Conservation (phyloP, 1,140 invertebrate species). For the Hycleus cichorii region DNA sequence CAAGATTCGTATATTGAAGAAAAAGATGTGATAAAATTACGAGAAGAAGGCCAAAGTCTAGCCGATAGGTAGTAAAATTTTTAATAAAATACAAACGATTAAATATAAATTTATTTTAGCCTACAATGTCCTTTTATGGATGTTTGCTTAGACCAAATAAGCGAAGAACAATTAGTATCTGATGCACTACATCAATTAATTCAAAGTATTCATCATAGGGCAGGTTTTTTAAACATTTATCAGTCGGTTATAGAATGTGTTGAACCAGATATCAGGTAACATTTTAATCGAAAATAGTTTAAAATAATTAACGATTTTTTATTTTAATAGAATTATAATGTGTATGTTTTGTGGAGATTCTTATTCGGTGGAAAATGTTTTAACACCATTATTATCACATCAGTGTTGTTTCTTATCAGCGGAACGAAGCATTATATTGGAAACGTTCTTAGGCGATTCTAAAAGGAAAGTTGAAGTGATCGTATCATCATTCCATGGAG, state of each 20-base stretch:
- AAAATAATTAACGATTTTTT: neutral
- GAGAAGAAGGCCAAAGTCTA: slow-evolving; percentile 83
- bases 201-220: slow-evolving; percentile 64
- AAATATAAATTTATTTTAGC: neutral
- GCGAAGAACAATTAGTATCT: slow-evolving; percentile 56
- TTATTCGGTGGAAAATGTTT: slow-evolving; percentile 81
- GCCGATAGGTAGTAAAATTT: slow-evolving; percentile 55
- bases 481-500: slow-evolving; percentile 91
- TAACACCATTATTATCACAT: slow-evolving; percentile 81
- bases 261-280: slow-evolving; percentile 79
- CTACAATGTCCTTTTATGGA: slow-evolving; percentile 84
- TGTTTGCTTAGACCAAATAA: slow-evolving; percentile 60
- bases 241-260: slow-evolving; percentile 68
- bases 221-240: slow-evolving; percentile 64
- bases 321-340: slow-evolving; percentile 67
- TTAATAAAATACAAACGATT: no score
- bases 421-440: slow-evolving; percentile 80
- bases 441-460: slow-evolving; percentile 83
- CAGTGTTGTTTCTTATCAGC: slow-evolving; percentile 81
- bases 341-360: slow-evolving; percentile 97
- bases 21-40: slow-evolving; percentile 70
- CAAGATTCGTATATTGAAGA: slow-evolving; percentile 77
- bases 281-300: neutral
- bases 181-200: slow-evolving; percentile 69
- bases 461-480: slow-evolving; percentile 88